Conservation (phyloP, 2,888 invertebrate species). For the Ferdinandea cuprea region DNA sequence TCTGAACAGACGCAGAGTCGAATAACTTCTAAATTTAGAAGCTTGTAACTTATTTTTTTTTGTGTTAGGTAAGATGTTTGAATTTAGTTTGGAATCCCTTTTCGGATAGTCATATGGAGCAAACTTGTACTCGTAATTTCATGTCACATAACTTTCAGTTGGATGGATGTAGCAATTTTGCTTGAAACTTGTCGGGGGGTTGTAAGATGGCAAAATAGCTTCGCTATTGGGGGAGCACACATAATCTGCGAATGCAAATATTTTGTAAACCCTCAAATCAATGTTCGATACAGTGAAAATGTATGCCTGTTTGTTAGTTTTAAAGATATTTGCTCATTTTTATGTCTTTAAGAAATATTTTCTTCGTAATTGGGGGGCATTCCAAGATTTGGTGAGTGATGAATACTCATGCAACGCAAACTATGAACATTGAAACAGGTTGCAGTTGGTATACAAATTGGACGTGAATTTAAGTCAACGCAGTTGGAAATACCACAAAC, state of each 20-base stretch:
- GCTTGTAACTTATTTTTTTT: too few species aligned
- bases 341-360: too few species aligned
- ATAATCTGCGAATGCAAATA: conserved; percentile 10
- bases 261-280: conserved; percentile 15
- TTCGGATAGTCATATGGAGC: background rate
- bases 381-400: too few species aligned
- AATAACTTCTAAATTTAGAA: background rate
- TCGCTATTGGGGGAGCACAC: conserved; percentile 2
- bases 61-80: background rate
- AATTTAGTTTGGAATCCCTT: conserved; percentile 3
- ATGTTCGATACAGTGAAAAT: background rate
- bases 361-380: too few species aligned
- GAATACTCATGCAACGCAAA: too few species aligned
- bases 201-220: background rate
- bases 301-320: too few species aligned
- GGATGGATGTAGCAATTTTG: background rate
- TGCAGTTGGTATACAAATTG: too few species aligned
- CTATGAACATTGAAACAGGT: too few species aligned
- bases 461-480: too few species aligned
- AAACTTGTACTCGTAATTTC: background rate
- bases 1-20: background rate
- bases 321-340: too few species aligned
- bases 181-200: background rate
- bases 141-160: background rate
- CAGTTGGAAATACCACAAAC: too few species aligned